A percentile compares a stretch with the other conserved stretches of the same genome.
Evolutionary conservation across 2,888 invertebrate species (phyloP).

Genomic region (Candidula unifasciata): DNA sequence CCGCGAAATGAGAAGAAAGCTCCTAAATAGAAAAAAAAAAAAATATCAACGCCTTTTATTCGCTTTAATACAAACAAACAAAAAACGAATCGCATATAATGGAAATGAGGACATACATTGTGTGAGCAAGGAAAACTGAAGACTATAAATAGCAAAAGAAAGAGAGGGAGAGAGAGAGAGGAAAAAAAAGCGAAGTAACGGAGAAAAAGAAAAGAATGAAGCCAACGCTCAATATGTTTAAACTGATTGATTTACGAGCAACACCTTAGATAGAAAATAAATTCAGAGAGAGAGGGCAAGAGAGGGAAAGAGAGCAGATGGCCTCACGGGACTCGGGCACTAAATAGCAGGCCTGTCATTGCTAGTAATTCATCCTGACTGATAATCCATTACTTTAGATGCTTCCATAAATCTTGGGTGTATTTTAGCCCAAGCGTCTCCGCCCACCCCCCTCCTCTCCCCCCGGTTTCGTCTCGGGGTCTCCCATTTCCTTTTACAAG

Average conservation of each 20-base stretch:
- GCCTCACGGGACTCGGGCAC: slow-evolving; percentile 54
- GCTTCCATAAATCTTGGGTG: slow-evolving; percentile 57
- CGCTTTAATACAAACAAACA: too few species aligned
- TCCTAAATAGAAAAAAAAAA: too few species aligned
- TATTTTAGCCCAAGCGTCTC: slow-evolving; percentile 51
- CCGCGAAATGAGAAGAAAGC: too few species aligned
- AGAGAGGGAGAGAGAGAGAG: background rate
- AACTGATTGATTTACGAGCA: slow-evolving; percentile 56
- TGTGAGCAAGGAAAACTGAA: background rate
- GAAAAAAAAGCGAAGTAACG: background rate
- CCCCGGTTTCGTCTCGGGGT: background rate
- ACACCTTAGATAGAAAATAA: slow-evolving; percentile 59
- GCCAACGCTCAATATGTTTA: slow-evolving; percentile 35
- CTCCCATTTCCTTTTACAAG: too few species aligned
- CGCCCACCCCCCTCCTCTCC: slow-evolving; percentile 31
- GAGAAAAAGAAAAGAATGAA: slow-evolving; percentile 21
- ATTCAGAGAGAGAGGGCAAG: slow-evolving; percentile 46
- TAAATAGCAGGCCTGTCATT: slow-evolving; percentile 59
- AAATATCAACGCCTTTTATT: too few species aligned
- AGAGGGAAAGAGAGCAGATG: slow-evolving; percentile 52
- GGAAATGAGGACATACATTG: background rate
- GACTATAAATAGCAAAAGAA: background rate
- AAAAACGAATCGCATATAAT: background rate
- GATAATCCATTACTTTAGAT: slow-evolving; percentile 60
- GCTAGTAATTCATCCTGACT: slow-evolving; percentile 59